Conservation (phyloP, 2,888 invertebrate genomes). For the Melangyna quadrimaculata region DNA sequence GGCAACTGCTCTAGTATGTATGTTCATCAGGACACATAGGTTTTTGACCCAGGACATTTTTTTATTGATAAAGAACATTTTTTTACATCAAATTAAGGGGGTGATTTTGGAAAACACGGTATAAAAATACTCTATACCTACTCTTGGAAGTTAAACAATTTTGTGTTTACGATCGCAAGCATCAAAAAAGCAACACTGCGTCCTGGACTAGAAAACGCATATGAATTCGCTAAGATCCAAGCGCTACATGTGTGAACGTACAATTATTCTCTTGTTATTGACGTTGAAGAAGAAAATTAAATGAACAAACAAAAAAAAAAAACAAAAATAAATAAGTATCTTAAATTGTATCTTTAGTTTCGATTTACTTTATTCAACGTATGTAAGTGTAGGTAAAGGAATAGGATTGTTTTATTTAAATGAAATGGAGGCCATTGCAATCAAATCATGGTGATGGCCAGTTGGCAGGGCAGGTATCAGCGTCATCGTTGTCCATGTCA, state of each 20-base stretch:
- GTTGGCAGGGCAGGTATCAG: constrained; percentile 56
- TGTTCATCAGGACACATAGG: no score
- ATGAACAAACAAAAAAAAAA: no score
- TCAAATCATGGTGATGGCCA: constrained; percentile 14
- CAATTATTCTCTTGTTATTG: background rate
- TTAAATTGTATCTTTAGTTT: constrained; percentile 9
- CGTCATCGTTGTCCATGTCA: background rate
- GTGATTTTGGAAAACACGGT: no score
- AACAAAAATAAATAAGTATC: background rate
- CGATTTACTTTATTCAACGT: constrained; percentile 21
- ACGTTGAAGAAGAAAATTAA: background rate
- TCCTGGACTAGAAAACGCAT: background rate
- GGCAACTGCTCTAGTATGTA: no score
- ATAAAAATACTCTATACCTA: no score
- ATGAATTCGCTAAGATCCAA: background rate
- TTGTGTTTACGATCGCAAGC: no score
- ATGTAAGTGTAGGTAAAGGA: no score
- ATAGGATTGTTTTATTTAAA: background rate
- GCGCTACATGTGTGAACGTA: background rate
- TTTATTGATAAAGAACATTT: no score
- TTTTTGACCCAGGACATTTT: no score
- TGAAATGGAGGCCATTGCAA: constrained; percentile 20
- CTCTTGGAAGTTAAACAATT: no score
- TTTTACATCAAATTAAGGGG: no score
- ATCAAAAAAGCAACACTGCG: background rate